A percentile compares a stretch with the other conserved stretches of the same genome.
These are phyloP conservation scores for Noctuana brunneofusca DNA, from an alignment of 2,888 invertebrate species.

Conservation along the genomic window DNA sequence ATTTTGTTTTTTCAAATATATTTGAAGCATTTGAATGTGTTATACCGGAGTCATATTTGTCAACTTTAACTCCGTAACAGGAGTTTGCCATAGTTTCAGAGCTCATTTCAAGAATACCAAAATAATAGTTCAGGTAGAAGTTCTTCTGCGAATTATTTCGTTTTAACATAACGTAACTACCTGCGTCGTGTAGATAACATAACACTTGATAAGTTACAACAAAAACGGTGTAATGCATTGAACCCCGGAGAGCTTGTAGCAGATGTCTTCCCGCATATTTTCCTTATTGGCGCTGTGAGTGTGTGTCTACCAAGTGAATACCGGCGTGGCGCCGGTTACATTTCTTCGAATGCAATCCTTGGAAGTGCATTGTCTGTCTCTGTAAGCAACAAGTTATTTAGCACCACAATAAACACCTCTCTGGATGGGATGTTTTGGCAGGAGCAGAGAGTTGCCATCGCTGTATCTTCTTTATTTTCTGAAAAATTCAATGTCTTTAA, in stretches of 20 bases:
- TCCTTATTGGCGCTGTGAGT: conserved; percentile 17
- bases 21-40: too few relatives aligned
- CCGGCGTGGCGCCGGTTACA: neutral
- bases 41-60: too few relatives aligned
- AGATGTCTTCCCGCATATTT: conserved; percentile 12
- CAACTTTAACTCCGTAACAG: too few relatives aligned
- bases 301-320: neutral
- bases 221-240: conserved; percentile 7
- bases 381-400: neutral
- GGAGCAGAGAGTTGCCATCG: neutral
- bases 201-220: neutral
- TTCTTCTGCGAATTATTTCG: too few relatives aligned
- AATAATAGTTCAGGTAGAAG: too few relatives aligned
- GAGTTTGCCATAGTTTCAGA: too few relatives aligned
- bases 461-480: neutral
- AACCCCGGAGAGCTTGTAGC: neutral
- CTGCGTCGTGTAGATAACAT: neutral
- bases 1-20: too few relatives aligned
- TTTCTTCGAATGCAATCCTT: neutral
- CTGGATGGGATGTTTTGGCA: neutral
- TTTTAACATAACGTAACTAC: neutral
- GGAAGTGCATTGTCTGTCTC: conserved; percentile 1
- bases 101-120: too few relatives aligned
- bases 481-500: too few relatives aligned
- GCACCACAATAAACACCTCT: neutral